Base-by-base conservation (phyloP, 2,888 invertebrate species). In the Buathra laborator region DNA sequence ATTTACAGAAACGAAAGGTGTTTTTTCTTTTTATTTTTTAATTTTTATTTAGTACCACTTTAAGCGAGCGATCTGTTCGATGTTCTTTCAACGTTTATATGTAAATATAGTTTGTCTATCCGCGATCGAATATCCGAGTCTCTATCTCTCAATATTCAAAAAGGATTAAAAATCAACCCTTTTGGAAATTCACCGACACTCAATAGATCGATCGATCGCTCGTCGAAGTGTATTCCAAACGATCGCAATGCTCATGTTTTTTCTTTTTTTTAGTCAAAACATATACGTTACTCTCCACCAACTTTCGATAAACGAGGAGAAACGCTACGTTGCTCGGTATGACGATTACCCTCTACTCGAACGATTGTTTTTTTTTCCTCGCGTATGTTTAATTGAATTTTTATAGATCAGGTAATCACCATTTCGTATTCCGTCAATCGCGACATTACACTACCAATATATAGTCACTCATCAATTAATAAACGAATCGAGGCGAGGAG, bases 301-400 rank as follows among this genome's bases (percentile, higher is more conserved):
- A 86, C 81, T 81, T 78, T 86, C 86, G 86, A 86, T 86, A 88
- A 88, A 84, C 87, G 79, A 82, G 86, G 86, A 86, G 81, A 88
- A 83, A 84, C 72, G 83, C 86, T 81, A 86, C 80, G 84, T 75
- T 79, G 78, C 59, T 86, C 44, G 56, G 46, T n/a, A 48, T 79
- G 48, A 76, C 79, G 51, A 85, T 67, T 48, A 77, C 14, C 37
- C 43, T 44, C 37, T 59, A 59, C 70, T 53, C 53, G 53, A 53
- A 53, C 12, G 12, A 24, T 56, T 56, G 19, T 24, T 56, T 56
- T 10, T 56, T 29, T 29, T 66, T 48, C 14, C 46, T 14, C 14
- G n/a, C 3, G 48, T 4, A 7, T 37, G 37, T 37, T 37, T 1
- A 37, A 37, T 37, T 37, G 0, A 0, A 37, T 37, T 9, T 7